Conservation (phyloP, 30 jellyfish, hydroid and myxozoan species). For the Cassiopea andromeda region DNA sequence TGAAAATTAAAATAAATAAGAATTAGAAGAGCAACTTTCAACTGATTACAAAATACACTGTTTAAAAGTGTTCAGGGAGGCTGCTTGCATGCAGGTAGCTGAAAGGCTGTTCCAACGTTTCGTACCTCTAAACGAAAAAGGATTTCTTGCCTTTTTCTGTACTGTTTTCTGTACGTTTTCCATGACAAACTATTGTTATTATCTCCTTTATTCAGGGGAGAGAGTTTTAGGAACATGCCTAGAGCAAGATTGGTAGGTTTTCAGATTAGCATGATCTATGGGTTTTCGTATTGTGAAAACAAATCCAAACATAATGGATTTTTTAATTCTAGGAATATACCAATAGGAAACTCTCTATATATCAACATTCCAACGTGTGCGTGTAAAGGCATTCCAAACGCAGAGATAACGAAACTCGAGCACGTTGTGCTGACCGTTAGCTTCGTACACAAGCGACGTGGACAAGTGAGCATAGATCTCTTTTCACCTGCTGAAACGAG, state of each 20-base stretch:
- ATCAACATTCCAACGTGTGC: constrained; percentile 95
- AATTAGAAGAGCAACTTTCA: too few relatives aligned
- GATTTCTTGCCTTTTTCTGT: neutral
- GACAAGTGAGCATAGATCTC: constrained; percentile 97
- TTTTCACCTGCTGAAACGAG: constrained; percentile 94
- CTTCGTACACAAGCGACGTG: constrained; percentile 97
- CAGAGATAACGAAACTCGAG: constrained; percentile 87
- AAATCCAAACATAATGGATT: too few relatives aligned
- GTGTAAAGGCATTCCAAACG: constrained; percentile 83
- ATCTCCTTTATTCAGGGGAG: too few relatives aligned
- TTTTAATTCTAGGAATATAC: constrained; percentile 82
- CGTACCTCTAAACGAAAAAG: too few relatives aligned
- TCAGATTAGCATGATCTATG: too few relatives aligned
- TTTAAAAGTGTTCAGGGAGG: too few relatives aligned
- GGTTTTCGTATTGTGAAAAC: too few relatives aligned
- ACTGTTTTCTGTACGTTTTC: neutral
- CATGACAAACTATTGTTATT: neutral
- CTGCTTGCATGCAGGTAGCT: too few relatives aligned
- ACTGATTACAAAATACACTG: too few relatives aligned
- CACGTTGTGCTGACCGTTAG: constrained; percentile 99
- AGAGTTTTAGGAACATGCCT: neutral
- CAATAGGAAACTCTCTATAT: constrained; percentile 81
- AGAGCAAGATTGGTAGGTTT: too few relatives aligned
- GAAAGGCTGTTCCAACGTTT: too few relatives aligned
- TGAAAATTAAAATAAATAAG: too few relatives aligned